Base-by-base conservation (phyloP, 1,140 invertebrate species). In the Papilio helenus region DNA sequence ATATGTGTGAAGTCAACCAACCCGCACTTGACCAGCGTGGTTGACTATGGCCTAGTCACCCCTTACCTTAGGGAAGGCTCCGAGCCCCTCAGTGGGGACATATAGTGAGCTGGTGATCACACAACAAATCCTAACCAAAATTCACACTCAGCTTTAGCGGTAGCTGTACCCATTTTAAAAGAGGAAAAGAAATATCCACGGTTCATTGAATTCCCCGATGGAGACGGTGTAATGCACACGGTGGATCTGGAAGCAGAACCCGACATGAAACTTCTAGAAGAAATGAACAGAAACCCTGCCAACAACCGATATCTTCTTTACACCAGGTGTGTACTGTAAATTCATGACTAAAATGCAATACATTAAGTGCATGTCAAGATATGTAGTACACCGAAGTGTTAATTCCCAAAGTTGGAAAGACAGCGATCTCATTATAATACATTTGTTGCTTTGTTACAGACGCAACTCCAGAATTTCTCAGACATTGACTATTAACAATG, bases 181-280 rank as follows among this genome's bases (percentile, higher is more conserved):
- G n/a, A 49, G 55, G 65, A 73, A 42, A 71, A 81, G 5, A 72
- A 79, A 14, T 87, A 92, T 73, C 79, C 82, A 3, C 85, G 88
- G 1, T 92, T 81, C 61, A 81, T 92, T 4, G 80, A 89, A 49
- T 83, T 91, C 18, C 83, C 88, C 0, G 91, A 84, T 76, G 90
- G 81, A 7, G 85, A 92, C 49, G 90, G 89, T 0, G 42, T 79
- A 46, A 79, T 87, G 81, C 88, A 91, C 55, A 58, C 16, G 14
- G 87, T 92, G 9, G 92, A 93, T 79, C 79, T 92, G 2, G 87
- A 92, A 61, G 86, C 80, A 10, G 83, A 85, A 51, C 86, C 86
- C 10, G 84, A 92, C 58, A 51, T 80, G 51, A 80, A 85, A 46
- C 20, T 89, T 26, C 68, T 90, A 1, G 18, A 83, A 12, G 85